Conservation (phyloP, 2,888 invertebrate genomes). For the Halocaridina rubra region DNA sequence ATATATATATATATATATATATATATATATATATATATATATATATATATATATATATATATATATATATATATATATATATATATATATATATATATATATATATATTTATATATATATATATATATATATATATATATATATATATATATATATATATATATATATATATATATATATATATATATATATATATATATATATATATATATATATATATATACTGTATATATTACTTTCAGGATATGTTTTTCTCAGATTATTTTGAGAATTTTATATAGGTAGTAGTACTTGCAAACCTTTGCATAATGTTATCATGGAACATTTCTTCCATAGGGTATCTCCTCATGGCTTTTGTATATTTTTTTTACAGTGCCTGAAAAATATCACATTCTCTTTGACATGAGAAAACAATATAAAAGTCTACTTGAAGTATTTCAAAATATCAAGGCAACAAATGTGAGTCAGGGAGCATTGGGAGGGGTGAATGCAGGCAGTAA, state of each 20-base stretch:
- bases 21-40: constrained; percentile 17
- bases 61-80: background rate
- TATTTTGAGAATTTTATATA: no score
- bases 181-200: background rate
- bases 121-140: constrained; percentile 7
- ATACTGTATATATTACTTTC: no score
- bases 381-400: background rate
- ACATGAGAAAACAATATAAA: background rate
- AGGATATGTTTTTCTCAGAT: no score
- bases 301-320: background rate
- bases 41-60: constrained; percentile 33
- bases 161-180: constrained; percentile 22
- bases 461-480: no score
- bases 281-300: no score
- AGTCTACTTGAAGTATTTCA: background rate
- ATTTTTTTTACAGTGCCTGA: background rate
- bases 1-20: constrained; percentile 23
- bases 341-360: background rate
- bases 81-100: background rate
- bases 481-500: no score
- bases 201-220: no score
- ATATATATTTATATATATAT: constrained; percentile 9
- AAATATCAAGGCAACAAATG: no score
- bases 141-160: constrained; percentile 23
- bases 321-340: background rate